Conservation (phyloP, 1,140 invertebrate species). For the Harpegnathos saltator region DNA sequence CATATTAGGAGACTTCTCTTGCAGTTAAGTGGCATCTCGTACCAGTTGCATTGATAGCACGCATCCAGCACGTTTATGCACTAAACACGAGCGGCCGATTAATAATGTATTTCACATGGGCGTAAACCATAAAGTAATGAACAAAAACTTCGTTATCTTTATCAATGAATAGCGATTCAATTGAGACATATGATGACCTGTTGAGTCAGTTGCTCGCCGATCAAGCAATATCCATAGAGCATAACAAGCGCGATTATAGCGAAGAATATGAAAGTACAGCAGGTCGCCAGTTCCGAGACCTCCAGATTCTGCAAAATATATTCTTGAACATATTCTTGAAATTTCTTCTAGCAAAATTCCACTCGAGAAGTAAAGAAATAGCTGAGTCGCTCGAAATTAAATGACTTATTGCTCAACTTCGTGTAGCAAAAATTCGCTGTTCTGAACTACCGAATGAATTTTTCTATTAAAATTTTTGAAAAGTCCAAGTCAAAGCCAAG, state of each 20-base stretch:
- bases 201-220: slow-evolving; percentile 70
- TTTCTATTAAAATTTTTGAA: not conserved
- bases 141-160: too few species aligned
- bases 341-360: not conserved
- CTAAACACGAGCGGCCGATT: slow-evolving; percentile 22
- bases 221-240: slow-evolving; percentile 71
- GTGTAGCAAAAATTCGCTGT: too few species aligned
- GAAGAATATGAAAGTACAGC: slow-evolving; percentile 58
- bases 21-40: slow-evolving; percentile 40
- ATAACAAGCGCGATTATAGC: slow-evolving; percentile 60
- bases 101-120: too few species aligned
- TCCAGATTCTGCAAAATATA: slow-evolving; percentile 52
- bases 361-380: not conserved
- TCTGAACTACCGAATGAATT: too few species aligned
- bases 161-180: too few species aligned
- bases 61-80: slow-evolving; percentile 62
- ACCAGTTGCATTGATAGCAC: slow-evolving; percentile 69
- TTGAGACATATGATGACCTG: too few species aligned
- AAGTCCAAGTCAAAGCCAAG: too few species aligned
- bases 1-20: slow-evolving; percentile 56
- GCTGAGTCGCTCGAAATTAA: too few species aligned
- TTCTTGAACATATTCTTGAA: too few species aligned
- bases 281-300: slow-evolving; percentile 48
- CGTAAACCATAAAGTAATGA: too few species aligned
- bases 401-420: too few species aligned